Percentiles rank a stretch among this genome's conserved stretches.
Conservation (phyloP, 1,140 invertebrate species). For the Myzus persicae region DNA sequence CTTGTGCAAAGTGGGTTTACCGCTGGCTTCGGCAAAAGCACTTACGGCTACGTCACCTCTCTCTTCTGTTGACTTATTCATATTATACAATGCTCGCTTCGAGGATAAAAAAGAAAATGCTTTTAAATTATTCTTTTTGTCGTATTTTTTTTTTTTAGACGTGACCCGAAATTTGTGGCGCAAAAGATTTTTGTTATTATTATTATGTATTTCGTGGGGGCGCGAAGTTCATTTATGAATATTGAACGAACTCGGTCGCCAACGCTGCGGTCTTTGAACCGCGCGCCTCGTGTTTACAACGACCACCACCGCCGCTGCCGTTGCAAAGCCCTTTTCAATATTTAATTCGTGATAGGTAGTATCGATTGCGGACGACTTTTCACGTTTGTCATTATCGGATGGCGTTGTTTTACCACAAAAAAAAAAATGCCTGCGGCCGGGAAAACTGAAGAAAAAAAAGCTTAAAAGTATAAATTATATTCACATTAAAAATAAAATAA, state of each 20-base stretch:
- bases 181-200: slow-evolving; percentile 39
- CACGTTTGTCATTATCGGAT: background rate
- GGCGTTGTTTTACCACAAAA: background rate
- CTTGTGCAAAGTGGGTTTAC: slow-evolving; percentile 28
- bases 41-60: slow-evolving; percentile 38
- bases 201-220: slow-evolving; percentile 34
- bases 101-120: slow-evolving; percentile 39
- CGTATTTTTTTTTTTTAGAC: background rate
- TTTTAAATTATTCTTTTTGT: slow-evolving; percentile 58
- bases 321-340: background rate
- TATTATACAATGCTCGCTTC: background rate
- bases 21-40: slow-evolving; percentile 18
- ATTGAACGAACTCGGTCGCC: slow-evolving; percentile 24
- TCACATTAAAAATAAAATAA: background rate
- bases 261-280: background rate
- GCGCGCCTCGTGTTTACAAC: background rate
- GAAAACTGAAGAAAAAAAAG: background rate
- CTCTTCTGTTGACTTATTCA: slow-evolving; percentile 54
- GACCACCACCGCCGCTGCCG: background rate
- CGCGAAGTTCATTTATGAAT: slow-evolving; percentile 49
- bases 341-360: slow-evolving; percentile 31
- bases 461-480: background rate
- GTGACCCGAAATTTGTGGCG: slow-evolving; percentile 30
- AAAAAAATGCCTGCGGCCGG: background rate
- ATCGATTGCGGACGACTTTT: slow-evolving; percentile 38